Percentiles rank a stretch among this genome's conserved stretches.
phyloP scores from a whole-genome alignment of 1,140 invertebrate species.

The Sitobion miscanthi region DNA sequence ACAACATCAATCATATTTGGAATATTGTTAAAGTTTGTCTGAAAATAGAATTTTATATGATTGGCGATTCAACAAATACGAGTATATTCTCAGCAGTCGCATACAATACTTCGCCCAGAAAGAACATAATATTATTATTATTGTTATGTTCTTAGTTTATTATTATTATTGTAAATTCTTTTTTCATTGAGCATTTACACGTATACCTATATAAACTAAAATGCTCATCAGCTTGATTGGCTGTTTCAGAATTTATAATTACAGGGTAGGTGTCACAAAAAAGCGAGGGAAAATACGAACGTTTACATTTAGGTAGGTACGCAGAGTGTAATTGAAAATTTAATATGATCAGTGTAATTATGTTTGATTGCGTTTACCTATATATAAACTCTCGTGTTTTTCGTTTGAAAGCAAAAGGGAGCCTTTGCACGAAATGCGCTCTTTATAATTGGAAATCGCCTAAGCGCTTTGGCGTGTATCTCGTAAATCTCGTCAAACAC shows the following conservation, averaged over 20 bases:
- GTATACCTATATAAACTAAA: neutral
- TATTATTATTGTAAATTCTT: no score
- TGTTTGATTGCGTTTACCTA: neutral
- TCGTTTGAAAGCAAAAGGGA: neutral
- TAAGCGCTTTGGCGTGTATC: neutral
- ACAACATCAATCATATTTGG: slow-evolving; percentile 9
- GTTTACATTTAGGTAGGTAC: neutral
- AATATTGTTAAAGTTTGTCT: neutral
- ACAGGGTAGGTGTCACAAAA: neutral
- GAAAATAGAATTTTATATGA: neutral
- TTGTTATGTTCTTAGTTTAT: neutral
- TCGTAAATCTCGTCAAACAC: slow-evolving; percentile 6
- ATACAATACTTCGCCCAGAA: neutral
- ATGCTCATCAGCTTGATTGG: neutral
- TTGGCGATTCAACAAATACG: neutral
- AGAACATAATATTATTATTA: neutral
- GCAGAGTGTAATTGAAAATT: neutral
- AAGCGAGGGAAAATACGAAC: neutral
- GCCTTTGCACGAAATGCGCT: neutral
- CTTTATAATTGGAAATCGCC: neutral
- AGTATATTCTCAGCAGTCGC: neutral
- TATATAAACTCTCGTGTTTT: neutral
- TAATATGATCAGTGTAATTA: neutral
- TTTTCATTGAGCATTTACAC: no score
- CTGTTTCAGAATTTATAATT: neutral